Percentiles rank a stretch among this genome's conserved stretches.
These are phyloP conservation scores for Manduca sexta DNA, from an alignment of 1,140 invertebrate genomes.

Conservation along the genomic window DNA sequence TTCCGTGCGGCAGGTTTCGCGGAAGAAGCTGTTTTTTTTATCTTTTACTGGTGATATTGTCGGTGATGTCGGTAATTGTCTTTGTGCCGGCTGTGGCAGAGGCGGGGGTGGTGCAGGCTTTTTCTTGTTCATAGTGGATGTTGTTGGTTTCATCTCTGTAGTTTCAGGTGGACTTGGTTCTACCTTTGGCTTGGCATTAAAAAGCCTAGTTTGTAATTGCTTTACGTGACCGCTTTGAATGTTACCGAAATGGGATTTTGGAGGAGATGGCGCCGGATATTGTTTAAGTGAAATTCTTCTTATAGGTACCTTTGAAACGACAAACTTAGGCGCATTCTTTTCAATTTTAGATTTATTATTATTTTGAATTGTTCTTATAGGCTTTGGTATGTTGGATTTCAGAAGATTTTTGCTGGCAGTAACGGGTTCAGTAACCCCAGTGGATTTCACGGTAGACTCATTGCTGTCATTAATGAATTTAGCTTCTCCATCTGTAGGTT, in stretches of 20 bases:
- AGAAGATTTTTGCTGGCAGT: neutral
- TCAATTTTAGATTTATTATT: conserved; percentile 46
- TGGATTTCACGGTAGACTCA: neutral
- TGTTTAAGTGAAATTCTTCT: conserved; percentile 54
- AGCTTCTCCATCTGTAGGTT: neutral
- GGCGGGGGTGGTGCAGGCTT: conserved; percentile 53
- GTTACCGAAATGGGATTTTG: conserved; percentile 59
- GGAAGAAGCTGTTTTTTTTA: conserved; percentile 63
- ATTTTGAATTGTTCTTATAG: conserved; percentile 37
- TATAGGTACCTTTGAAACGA: conserved; percentile 57
- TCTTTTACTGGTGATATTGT: conserved; percentile 28
- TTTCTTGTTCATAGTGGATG: conserved; percentile 45
- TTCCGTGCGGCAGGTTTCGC: conserved; percentile 76
- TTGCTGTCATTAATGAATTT: neutral
- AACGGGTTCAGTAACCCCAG: neutral
- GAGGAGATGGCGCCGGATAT: conserved; percentile 51
- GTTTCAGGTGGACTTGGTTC: conserved; percentile 16
- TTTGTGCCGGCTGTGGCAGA: conserved; percentile 10
- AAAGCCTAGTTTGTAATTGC: conserved; percentile 71
- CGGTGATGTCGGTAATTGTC: conserved; percentile 20
- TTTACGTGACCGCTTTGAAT: conserved; percentile 72
- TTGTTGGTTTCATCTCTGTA: conserved; percentile 36
- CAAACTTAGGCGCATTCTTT: conserved; percentile 46
- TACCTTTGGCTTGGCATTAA: conserved; percentile 59
- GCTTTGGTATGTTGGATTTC: conserved; percentile 59